Conservation (phyloP, 2,113 vertebrate genomes). For the Australoheros scitulus region DNA sequence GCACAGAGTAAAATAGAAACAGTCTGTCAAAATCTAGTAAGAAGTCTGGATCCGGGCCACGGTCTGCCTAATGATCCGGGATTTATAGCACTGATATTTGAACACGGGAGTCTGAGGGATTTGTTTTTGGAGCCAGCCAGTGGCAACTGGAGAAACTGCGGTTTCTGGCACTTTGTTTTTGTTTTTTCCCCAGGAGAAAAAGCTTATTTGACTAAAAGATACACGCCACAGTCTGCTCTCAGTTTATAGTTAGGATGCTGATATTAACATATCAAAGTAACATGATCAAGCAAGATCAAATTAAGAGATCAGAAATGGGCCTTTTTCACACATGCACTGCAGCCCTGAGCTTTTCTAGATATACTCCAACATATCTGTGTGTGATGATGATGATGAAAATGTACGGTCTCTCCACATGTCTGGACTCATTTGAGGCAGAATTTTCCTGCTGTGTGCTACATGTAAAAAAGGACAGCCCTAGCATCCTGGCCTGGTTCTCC, state of each 20-base stretch:
- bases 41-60: not conserved
- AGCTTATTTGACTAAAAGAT: not conserved
- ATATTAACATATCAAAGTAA: not conserved
- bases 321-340: not conserved
- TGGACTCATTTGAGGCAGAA: no score
- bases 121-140: not conserved
- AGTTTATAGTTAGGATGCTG: no score
- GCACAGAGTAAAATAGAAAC: not conserved
- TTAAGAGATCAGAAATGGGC: no score
- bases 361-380: not conserved
- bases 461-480: not conserved
- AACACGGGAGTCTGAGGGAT: not conserved
- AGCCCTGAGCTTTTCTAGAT: not conserved
- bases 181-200: not conserved
- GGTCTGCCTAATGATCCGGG: not conserved
- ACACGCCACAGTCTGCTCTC: no score
- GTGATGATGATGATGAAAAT: no score
- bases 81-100: not conserved
- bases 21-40: not conserved
- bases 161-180: not conserved
- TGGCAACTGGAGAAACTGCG: not conserved
- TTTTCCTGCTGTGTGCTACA: no score
- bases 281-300: not conserved
- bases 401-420: fast-evolving
- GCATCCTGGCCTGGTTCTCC: not conserved